Base-by-base conservation (phyloP, 1,140 invertebrate species). In the Zeugodacus cucurbitae region DNA sequence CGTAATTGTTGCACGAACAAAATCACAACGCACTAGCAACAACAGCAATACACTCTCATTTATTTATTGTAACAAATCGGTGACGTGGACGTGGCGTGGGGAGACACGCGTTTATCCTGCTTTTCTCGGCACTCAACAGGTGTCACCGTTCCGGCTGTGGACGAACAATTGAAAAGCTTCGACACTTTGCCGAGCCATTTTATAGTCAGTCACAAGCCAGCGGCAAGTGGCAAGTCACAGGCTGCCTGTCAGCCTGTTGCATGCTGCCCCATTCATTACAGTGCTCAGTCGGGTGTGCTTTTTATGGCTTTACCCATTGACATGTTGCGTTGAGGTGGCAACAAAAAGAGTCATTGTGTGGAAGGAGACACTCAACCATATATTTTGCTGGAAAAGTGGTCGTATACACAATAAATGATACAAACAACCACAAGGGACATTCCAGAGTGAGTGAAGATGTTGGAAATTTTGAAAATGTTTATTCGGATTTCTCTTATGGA, bases 111-210 rank as follows among this genome's bases (percentile, higher is more conserved):
- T 37, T 17, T 82, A 54, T 86, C 85, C 85, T 86, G 59, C 85
- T 57, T 8, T 70, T 4, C 57, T 20, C 32, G 54, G 54, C 37
- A 22, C 48, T 85, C 91, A 91, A 92, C 91, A 92, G 91, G 91
- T 92, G 91, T 90, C 92, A 89, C 88, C 90, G 32, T 89, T 86
- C 89, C 91, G 90, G 91, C 90, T 90, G 89, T 87, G 89, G 78
- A 89, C 89, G 88, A 88, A 88, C 89, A 90, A 92, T 90, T 92
- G 91, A 92, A 91, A 91, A 90, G 90, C 89, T 91, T 89, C 91
- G 87, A 90, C 89, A 90, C 89, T 90, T 89, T 88, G 90, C 74
- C 89, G 88, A 87, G 82, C 86, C 62, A 89, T 90, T 92, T 91
- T 90, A 90, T 91, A 91, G 74, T 82, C 44, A 91, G 74, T 82